A percentile compares a stretch with the other conserved stretches of the same genome.
These are phyloP conservation scores for Illadopsis cleaveri DNA, from an alignment of 2,113 vertebrate species.

Conservation along the genomic window DNA sequence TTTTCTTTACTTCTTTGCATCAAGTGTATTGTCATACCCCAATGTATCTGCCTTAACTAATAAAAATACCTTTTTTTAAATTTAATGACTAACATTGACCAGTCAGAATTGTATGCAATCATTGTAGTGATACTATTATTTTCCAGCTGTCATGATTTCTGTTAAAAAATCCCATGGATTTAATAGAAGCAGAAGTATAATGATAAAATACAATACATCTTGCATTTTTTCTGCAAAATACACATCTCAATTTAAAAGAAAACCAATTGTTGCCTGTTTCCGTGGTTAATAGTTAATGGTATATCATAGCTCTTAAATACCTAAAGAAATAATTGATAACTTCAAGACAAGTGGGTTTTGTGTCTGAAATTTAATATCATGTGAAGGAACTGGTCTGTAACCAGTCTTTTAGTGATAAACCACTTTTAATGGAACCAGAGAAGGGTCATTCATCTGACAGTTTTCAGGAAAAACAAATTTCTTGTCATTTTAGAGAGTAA, in stretches of 20 bases:
- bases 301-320: background rate
- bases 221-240: background rate
- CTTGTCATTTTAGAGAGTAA: background rate
- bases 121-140: background rate
- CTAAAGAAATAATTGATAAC: background rate
- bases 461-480: background rate
- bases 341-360: background rate
- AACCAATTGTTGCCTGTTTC: background rate
- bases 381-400: background rate
- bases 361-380: background rate
- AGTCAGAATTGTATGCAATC: background rate
- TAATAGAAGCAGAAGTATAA: background rate
- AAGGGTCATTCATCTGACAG: background rate
- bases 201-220: background rate
- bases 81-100: background rate
- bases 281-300: background rate
- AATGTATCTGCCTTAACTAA: background rate
- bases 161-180: background rate
- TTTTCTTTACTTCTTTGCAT: background rate
- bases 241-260: background rate
- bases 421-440: background rate
- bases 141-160: background rate
- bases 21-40: background rate
- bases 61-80: background rate
- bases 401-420: background rate